phyloP scores from a whole-genome alignment of 2,797 vertebrate species.

The Loriculus beryllinus region DNA sequence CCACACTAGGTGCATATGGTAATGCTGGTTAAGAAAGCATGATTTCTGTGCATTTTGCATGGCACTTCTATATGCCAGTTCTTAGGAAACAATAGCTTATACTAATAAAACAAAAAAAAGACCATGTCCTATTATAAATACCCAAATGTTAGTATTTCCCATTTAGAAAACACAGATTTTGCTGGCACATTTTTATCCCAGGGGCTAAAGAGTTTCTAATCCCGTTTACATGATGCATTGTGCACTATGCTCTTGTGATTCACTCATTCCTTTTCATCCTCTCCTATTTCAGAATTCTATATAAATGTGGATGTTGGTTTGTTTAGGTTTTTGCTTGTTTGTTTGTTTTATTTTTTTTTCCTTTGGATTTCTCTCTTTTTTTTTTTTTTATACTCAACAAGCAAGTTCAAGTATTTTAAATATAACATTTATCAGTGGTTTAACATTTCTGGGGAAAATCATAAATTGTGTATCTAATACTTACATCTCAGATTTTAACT shows the following conservation, averaged over 20 bases:
- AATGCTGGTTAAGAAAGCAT: not conserved
- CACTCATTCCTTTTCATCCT: not conserved
- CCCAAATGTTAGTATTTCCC: not conserved
- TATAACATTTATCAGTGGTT: not conserved
- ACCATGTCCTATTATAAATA: not conserved
- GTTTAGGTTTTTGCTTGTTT: not conserved
- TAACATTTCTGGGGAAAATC: not conserved
- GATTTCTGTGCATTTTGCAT: not conserved
- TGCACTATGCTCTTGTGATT: not conserved
- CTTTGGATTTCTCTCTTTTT: too few species aligned
- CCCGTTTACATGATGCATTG: not conserved
- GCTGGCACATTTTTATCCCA: not conserved
- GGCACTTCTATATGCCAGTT: not conserved
- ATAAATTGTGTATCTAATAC: not conserved
- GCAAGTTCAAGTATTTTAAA: not conserved
- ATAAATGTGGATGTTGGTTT: not conserved
- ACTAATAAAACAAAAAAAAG: not conserved
- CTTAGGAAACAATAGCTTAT: not conserved
- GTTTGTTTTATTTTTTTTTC: too few species aligned
- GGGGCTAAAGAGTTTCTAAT: not conserved
- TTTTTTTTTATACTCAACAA: rapidly evolving
- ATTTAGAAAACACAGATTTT: not conserved
- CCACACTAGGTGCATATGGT: not conserved
- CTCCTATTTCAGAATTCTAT: not conserved
- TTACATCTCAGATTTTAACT: not conserved